Conservation (phyloP, 2,888 invertebrate genomes). For the Oeneis ivallda region DNA sequence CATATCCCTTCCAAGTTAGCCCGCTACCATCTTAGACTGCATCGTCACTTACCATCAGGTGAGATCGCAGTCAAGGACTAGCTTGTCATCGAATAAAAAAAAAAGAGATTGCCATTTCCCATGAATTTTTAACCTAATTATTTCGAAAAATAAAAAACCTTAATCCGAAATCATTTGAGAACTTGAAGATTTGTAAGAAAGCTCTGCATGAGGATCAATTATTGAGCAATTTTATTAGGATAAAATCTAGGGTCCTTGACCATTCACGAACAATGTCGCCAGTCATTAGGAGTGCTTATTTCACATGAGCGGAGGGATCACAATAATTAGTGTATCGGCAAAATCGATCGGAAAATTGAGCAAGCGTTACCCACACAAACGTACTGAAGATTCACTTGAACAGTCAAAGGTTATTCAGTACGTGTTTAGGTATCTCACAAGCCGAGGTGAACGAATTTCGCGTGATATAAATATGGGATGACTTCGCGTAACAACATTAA, state of each 20-base stretch:
- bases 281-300: slow-evolving; percentile 1
- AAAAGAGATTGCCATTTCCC: too few species aligned
- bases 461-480: slow-evolving; percentile 77
- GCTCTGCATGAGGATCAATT: too few species aligned
- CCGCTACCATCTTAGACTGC: too few species aligned
- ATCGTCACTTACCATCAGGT: too few species aligned
- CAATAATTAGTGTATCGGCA: slow-evolving; percentile 69
- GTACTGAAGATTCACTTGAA: slow-evolving; percentile 46
- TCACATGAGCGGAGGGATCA: slow-evolving; percentile 35
- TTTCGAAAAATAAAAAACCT: too few species aligned
- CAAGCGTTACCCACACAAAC: slow-evolving; percentile 53
- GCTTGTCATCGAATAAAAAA: too few species aligned
- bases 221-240: too few species aligned
- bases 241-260: slow-evolving; percentile 6
- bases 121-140: too few species aligned
- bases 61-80: too few species aligned
- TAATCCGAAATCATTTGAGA: too few species aligned
- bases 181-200: too few species aligned
- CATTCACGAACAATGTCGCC: slow-evolving; percentile 17
- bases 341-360: slow-evolving; percentile 68
- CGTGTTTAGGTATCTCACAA: slow-evolving; percentile 67
- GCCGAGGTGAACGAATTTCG: slow-evolving; percentile 70
- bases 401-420: slow-evolving; percentile 76
- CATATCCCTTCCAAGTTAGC: too few species aligned
- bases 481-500: slow-evolving; percentile 60